Base-by-base conservation (phyloP, 1,140 invertebrate species). In the Drosophila mayri region DNA sequence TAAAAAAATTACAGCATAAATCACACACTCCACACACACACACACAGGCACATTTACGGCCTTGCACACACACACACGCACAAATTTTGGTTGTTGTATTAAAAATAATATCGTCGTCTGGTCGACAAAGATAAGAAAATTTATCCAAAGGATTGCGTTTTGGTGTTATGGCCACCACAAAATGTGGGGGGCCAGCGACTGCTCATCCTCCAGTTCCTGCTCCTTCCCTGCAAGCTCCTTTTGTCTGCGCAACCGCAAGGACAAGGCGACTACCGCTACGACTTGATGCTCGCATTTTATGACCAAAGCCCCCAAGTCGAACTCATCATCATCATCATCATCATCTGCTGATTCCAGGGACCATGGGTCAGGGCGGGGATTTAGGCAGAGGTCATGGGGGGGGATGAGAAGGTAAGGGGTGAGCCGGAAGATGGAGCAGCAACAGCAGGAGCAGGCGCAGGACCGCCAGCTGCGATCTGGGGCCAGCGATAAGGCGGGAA, bases 61-160 rank as follows among this genome's bases (percentile, higher is more conserved):
- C 22, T 22, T 12, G 28, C 46, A 38, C 44, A 60, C 40, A 60
- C 71, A 38, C 46, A 60, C 40, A 60, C 71, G 58, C 32, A 71
- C 41, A 76, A 60, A 73, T 76, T 79, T 75, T 63, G 79, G 73
- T 71, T 81, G 74, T 58, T 84, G 88, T 88, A 85, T 91, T 91
- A 91, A 91, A 86, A 91, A 91, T 90, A 90, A 90, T 91, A 91
- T 91, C 90, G 90, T 91, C 90, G 90, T 91, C 90, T 91, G 90
- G 90, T 79, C 90, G 90, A 72, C 66, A 76, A 77, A 91, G 90
- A 91, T 91, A 91, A 91, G 90, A 83, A 91, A 91, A 91, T 91
- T 91, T 91, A 91, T 91, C 90, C 90, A 91, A 91, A 88, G 90
- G 90, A 91, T 91, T 91, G 81, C 77, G 84, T 79, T 76, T 55